Conservation (phyloP, 2,888 invertebrate species). For the Balanococcus diminutus region DNA sequence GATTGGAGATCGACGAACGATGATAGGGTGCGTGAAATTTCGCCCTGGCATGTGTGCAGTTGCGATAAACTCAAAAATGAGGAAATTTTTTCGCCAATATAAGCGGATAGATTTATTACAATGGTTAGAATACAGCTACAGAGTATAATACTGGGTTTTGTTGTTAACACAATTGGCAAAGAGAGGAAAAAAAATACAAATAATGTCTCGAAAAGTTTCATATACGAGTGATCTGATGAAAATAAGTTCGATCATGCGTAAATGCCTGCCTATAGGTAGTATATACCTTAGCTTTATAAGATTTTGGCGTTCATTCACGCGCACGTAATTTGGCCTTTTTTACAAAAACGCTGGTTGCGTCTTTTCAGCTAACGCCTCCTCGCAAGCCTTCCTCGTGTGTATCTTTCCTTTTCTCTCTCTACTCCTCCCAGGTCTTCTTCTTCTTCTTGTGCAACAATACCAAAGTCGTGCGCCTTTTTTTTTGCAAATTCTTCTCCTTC, state of each 20-base stretch:
- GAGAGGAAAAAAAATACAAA: conserved; percentile 30
- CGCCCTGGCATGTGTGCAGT: not conserved
- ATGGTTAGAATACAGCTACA: not conserved
- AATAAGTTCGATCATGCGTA: conserved; percentile 52
- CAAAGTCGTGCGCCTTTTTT: not conserved
- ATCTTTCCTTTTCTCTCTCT: not conserved
- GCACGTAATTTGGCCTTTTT: conserved; percentile 48
- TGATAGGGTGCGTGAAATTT: not conserved
- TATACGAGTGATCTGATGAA: not conserved
- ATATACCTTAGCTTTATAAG: not conserved
- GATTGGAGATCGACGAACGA: not conserved
- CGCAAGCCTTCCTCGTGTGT: conserved; percentile 52
- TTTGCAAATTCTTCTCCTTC: conserved; percentile 23
- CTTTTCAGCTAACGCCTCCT: conserved; percentile 52
- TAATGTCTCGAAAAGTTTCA: conserved; percentile 31
- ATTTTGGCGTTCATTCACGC: conserved; percentile 45
- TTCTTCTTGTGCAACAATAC: conserved; percentile 38
- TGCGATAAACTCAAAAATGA: not conserved
- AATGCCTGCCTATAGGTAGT: conserved; percentile 13
- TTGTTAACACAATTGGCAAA: not conserved
- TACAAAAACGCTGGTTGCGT: conserved; percentile 45
- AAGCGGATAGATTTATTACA: conserved; percentile 47
- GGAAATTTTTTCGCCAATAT: not conserved
- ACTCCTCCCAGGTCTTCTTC: no score
- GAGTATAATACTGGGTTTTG: not conserved